Base-by-base conservation (phyloP, 2,113 vertebrate species). In the Hippocampus barbouri region DNA sequence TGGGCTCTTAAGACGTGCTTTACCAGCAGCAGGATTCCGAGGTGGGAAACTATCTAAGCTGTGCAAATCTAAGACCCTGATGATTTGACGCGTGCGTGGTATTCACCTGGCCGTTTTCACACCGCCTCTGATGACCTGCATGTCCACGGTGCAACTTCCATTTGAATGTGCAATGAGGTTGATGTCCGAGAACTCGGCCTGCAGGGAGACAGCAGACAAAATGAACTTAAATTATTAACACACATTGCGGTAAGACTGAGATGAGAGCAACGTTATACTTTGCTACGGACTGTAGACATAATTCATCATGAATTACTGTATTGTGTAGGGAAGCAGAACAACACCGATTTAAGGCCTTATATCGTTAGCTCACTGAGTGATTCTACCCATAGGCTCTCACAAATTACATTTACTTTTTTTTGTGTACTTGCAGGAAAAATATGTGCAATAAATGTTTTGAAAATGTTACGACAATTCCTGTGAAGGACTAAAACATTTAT, bases 111-210 rank as follows among this genome's bases (percentile, higher is more conserved):
- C 93, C 57, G 97, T 94, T 87, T 94, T 98, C 2, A 91, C 93
- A 72, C 95, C 94, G 51, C 96, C 94, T 72, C 95, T 92, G 68
- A 97, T 89, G 11, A 96, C 88, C 83, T 97, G 96, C 91, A 99
- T 92, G 78, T 99, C 96, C 72, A 98, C 93, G 0, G 92, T 95
- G 2, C 96, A 98, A 80, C 93, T 94, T 53, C 96, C 96, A 57
- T 95, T 95, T 38, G 96, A 95, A 16, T 98, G 94, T 63, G 97
- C 93, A 82, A 98, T 86, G 56, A 99, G 93, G 87, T 97, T 99
- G 83, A 99, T 89, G 85, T 99, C 97, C 38, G 96, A 96, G 91
- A 99, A 99, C 79, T 97, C 95, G 1, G 96, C 97, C 97, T 99
- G 53, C 3, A 27, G 1, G 79, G 2, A 78, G 23, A 83, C 38